phyloP scores from a whole-genome alignment of 1,140 invertebrate genomes.

The Parapsyche elsis region DNA sequence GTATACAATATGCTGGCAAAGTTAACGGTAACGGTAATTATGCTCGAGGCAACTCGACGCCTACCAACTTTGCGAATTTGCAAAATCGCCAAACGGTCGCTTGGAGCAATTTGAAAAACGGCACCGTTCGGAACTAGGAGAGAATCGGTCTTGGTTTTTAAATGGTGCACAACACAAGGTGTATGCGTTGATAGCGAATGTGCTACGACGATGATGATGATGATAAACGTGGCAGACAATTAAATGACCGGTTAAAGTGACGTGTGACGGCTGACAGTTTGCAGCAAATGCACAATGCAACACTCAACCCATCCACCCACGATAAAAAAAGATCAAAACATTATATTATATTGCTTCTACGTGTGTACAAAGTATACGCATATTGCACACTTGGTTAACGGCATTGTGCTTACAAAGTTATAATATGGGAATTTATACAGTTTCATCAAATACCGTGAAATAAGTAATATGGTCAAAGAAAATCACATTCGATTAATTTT shows the following conservation, averaged over 20 bases:
- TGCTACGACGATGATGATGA: background rate
- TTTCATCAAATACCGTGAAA: too few relatives aligned
- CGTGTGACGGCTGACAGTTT: conserved; percentile 40
- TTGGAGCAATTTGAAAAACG: background rate
- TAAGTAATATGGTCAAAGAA: too few relatives aligned
- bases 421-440: too few relatives aligned
- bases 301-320: background rate
- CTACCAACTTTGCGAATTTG: background rate
- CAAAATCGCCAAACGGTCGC: background rate
- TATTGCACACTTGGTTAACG: too few relatives aligned
- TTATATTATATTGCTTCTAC: too few relatives aligned
- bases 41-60: background rate
- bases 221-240: conserved; percentile 17
- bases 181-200: background rate
- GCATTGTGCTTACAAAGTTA: too few relatives aligned
- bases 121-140: too few relatives aligned
- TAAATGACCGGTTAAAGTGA: conserved; percentile 28
- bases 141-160: too few relatives aligned
- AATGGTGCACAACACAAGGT: too few relatives aligned
- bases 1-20: background rate
- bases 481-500: too few relatives aligned
- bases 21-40: conserved; percentile 36
- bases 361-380: background rate
- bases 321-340: background rate
- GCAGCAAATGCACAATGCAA: conserved; percentile 11